phyloP scores from a whole-genome alignment of 2,888 invertebrate species.

The Agrilus cyanescens region DNA sequence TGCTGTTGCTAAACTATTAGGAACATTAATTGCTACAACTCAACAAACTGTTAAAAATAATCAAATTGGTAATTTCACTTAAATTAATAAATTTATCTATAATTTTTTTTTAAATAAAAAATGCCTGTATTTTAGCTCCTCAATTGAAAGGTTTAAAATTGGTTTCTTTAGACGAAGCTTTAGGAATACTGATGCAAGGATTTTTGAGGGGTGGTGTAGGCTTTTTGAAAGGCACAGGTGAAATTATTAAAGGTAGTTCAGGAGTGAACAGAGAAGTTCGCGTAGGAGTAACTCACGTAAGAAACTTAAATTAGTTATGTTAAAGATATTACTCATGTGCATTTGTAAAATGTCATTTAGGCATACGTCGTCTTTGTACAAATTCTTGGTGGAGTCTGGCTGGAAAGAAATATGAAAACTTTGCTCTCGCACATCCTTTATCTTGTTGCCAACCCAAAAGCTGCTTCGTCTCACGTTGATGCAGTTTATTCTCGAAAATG shows the following conservation, averaged over 20 bases:
- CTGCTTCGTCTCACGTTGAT: conserved; percentile 92
- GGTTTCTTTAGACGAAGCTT: conserved; percentile 79
- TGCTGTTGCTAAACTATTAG: conserved; percentile 84
- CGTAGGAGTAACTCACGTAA: conserved; percentile 93
- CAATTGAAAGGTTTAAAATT: conserved; percentile 52
- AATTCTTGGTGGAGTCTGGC: conserved; percentile 87
- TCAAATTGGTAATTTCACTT: conserved; percentile 31
- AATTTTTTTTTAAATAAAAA: background rate
- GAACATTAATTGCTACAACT: conserved; percentile 75
- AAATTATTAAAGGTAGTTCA: conserved; percentile 91
- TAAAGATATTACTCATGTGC: background rate
- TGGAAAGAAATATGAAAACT: conserved; percentile 80
- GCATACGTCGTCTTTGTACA: conserved; percentile 93
- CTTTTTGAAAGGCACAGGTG: conserved; percentile 84
- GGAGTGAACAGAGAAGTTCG: conserved; percentile 91
- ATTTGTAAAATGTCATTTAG: conserved; percentile 37
- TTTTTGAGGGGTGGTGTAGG: conserved; percentile 90
- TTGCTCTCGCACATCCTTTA: conserved; percentile 86
- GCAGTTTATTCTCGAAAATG: conserved; percentile 97
- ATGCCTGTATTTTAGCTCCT: conserved; percentile 33
- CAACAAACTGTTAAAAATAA: conserved; percentile 55
- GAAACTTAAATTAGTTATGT: conserved; percentile 24
- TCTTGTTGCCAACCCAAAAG: conserved; percentile 89
- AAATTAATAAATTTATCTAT: background rate
- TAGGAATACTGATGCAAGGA: conserved; percentile 84